Base-by-base conservation (phyloP, 2,797 vertebrate genomes). In the Paedocypris micromegethes region DNA sequence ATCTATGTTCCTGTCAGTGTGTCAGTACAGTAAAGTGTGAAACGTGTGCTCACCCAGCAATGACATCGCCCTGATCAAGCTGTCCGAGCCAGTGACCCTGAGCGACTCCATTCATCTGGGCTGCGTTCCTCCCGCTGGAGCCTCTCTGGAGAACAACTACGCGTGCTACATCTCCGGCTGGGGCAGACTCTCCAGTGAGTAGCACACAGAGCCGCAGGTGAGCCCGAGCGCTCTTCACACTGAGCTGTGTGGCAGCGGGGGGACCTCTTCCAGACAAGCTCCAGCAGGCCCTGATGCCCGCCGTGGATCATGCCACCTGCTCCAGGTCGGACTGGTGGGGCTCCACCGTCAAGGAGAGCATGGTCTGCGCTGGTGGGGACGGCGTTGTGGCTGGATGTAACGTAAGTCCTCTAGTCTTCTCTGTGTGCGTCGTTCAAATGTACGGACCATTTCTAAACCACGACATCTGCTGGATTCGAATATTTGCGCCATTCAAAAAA, bases 261-360 rank as follows among this genome's bases (percentile, higher is more conserved):
- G 94, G 96, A 5, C 91, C 93, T 74, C 87, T 92, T 2, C 85
- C 95, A 0, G 91, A 94, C 0, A 80, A 67, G 40, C 90, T 98
- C 67, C 96, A 98, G 86, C 94, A 98, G 82, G 96, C 91, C 8
- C 84, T 94, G 82, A 91, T 94, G 88, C 94, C 92, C 0, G 86
- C 93, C 60, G 94, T 92, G 60, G 90, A 91, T 60, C 49, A 94
- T 0, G 75, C 83, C 66, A 96, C 86, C 4, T 97, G 96, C 87
- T 83, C 89, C 53, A 58, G 85, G 81, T 3, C 3, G 0, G 84
- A 89, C 85, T 96, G 93, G 92, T 98, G 96, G 95, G 88, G 93
- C 42, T 0, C 53, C 47, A 47, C 8, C 0, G 73, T 86, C 79
- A 57, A 68, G 75, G 70, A 75, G 54, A 79, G 71, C 80, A 89